Conservation (phyloP, 2,797 vertebrate species). For the Lemur catta region DNA sequence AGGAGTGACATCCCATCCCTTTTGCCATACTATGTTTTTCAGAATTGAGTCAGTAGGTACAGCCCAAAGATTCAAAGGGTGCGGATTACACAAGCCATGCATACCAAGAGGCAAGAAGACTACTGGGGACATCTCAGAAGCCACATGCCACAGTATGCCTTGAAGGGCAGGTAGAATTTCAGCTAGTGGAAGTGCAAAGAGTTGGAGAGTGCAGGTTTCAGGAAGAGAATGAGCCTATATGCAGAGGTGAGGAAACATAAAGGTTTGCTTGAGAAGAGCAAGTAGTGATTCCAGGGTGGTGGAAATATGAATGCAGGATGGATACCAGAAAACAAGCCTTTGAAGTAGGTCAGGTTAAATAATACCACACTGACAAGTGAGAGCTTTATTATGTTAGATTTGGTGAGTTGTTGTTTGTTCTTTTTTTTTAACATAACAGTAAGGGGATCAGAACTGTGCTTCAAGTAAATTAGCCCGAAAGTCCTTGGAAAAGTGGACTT, state of each 20-base stretch:
- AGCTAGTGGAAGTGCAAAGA: not conserved
- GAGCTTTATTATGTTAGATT: conserved; percentile 34
- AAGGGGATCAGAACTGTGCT: not conserved
- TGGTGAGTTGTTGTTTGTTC: not conserved
- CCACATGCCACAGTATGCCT: not conserved
- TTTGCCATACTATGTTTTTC: not conserved
- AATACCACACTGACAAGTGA: not conserved
- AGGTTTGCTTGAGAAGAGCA: not conserved
- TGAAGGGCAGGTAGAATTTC: not conserved
- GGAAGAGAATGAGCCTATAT: not conserved
- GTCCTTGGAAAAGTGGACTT: not conserved
- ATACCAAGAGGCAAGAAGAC: not conserved
- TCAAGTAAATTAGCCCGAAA: not conserved
- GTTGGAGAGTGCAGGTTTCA: not conserved
- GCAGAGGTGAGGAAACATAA: not conserved
- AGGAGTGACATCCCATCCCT: not conserved
- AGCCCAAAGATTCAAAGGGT: not conserved
- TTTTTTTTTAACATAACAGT: not conserved
- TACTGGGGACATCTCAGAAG: not conserved
- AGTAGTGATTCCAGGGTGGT: not conserved
- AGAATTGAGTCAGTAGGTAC: not conserved
- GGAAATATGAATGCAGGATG: not conserved
- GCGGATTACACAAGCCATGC: not conserved
- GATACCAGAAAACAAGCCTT: conserved; percentile 20
- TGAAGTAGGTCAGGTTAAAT: not conserved